Evolutionary conservation across 2,797 vertebrate species (phyloP), one percentile per base, ranked within the genome.

Genomic region (Anolis apletophallus): DNA sequence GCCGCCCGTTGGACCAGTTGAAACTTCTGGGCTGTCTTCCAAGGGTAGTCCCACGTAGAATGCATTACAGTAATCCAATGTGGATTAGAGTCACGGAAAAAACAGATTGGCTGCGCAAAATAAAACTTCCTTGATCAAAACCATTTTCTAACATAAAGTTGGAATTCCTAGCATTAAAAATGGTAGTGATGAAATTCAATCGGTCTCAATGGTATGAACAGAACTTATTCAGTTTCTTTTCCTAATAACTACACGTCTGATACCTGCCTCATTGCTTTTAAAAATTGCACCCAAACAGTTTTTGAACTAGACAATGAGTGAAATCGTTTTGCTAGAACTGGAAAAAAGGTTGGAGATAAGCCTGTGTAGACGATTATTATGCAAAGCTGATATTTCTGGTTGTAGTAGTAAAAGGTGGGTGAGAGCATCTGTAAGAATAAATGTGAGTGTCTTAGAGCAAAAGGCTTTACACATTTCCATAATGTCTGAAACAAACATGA

Each of bases 221-320:
- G 59, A 32, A 23, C 34, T 61, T 32, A 21, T 32, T 83, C 4
- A 19, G 19, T 50, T 64, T 76, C 71, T 23, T 54, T n/a, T 17
- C 72, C 36, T 50, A 76, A 76, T 21, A 67, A 67, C 26, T 26
- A 34, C 3, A 23, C 52, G 69, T 54, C 46, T 46, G 40, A 8
- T 19, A 50, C 32, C 34, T 87, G 88, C 80, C 88, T 90, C 87
- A 75, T 86, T 91, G 55, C 23, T 81, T 80, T 3, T 54, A 76
- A 85, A 92, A 91, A 83, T 87, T 90, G 72, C 80, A 90, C 50
- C 59, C 90, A 80, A 75, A 83, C 36, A 87, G 36, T 93, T 93
- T 94, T 88, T 89, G 85, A 80, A 72, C 71, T 55, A 0, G 40
- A 57, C 50, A 75, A 75, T n/a, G 8, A 10, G 0, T 68, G n/a